Conservation (phyloP, 2,888 invertebrate genomes). For the Craniophora ligustri region DNA sequence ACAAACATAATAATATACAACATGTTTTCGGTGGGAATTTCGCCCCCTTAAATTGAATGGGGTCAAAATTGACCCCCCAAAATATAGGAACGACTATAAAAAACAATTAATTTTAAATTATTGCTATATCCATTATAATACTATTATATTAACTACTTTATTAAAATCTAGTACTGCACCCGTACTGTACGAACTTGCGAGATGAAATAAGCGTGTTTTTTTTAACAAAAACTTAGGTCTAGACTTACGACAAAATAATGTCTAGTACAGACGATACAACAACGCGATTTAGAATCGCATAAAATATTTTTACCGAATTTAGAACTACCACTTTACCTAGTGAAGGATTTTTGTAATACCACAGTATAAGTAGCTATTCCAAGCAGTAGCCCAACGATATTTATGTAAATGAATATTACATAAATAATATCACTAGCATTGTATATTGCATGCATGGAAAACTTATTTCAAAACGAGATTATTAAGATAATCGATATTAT, state of each 20-base stretch:
- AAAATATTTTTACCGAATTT: constrained; percentile 24
- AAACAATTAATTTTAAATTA: constrained; percentile 21
- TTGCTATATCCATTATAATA: constrained; percentile 31
- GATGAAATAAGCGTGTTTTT: constrained; percentile 11
- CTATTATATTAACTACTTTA: constrained; percentile 16
- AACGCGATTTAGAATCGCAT: constrained; percentile 36
- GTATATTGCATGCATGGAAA: too few species aligned
- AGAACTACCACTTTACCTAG: constrained; percentile 50
- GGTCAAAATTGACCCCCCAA: constrained; percentile 4
- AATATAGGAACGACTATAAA: constrained; percentile 8
- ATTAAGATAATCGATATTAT: too few species aligned
- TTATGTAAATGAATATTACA: too few species aligned
- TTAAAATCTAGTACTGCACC: constrained; percentile 31
- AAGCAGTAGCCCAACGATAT: neutral
- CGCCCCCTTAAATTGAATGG: constrained; percentile 1
- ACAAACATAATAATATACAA: constrained; percentile 14
- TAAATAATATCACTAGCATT: too few species aligned
- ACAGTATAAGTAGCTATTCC: neutral
- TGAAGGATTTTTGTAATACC: constrained; percentile 14
- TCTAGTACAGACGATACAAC: constrained; percentile 10
- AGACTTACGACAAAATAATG: constrained; percentile 19
- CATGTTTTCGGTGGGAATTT: neutral
- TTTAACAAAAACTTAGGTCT: constrained; percentile 23
- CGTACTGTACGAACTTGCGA: constrained; percentile 46
- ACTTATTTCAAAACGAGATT: too few species aligned